Percentiles rank a stretch among this genome's conserved stretches.
Evolutionary conservation across 2,888 invertebrate species (phyloP).

Genomic region (Carcina quercana): DNA sequence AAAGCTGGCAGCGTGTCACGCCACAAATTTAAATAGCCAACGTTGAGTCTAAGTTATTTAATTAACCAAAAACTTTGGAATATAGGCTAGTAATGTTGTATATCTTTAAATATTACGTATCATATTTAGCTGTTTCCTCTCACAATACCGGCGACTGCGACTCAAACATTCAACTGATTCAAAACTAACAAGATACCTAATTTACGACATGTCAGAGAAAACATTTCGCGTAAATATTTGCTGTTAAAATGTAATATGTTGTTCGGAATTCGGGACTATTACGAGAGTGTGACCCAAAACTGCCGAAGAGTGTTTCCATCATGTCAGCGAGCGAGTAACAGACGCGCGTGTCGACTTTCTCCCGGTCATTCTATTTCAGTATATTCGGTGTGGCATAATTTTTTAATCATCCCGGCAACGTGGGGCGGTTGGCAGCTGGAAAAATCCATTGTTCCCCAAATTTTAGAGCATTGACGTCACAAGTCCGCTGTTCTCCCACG

Average conservation of each 20-base stretch:
- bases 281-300: constrained; percentile 60
- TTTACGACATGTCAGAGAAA: constrained; percentile 30
- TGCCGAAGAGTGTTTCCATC: constrained; percentile 47
- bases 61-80: too few relatives aligned
- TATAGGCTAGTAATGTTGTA: too few relatives aligned
- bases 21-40: too few relatives aligned
- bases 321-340: constrained; percentile 36
- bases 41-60: too few relatives aligned
- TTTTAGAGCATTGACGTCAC: constrained; percentile 12
- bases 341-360: constrained; percentile 57
- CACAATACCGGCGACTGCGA: too few relatives aligned
- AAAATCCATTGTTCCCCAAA: constrained; percentile 37
- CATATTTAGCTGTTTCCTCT: too few relatives aligned
- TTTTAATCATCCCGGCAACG: constrained; percentile 38
- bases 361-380: constrained; percentile 54
- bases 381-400: constrained; percentile 32
- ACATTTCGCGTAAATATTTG: constrained; percentile 31
- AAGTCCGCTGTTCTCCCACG: too few relatives aligned
- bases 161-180: too few relatives aligned
- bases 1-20: too few relatives aligned
- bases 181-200: too few relatives aligned
- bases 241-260: constrained; percentile 26
- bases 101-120: too few relatives aligned
- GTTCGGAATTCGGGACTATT: constrained; percentile 46
- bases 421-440: constrained; percentile 27